These are phyloP conservation scores for Hucho hucho DNA, from an alignment of 2,113 vertebrate genomes.

Conservation along the genomic window DNA sequence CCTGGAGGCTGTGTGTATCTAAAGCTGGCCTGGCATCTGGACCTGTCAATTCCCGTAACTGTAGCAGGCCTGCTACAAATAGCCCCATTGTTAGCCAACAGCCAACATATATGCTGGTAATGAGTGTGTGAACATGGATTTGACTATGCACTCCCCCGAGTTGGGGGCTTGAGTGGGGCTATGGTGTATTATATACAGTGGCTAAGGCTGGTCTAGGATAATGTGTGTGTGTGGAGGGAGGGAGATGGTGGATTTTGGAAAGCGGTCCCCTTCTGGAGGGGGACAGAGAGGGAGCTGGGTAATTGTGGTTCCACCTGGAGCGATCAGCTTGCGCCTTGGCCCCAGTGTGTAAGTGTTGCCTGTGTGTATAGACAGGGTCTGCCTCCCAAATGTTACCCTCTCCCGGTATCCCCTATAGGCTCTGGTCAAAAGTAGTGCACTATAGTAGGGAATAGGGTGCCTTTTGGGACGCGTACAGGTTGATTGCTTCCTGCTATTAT, in stretches of 20 bases:
- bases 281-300: conserved; percentile 17
- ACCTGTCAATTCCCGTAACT: conserved; percentile 64
- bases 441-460: background rate
- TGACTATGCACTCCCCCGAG: conserved; percentile 33
- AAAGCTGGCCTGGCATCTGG: conserved; percentile 66
- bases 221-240: background rate
- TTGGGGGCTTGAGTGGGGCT: background rate
- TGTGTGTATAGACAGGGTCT: conserved; percentile 7
- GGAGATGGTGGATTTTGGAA: background rate
- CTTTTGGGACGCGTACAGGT: background rate
- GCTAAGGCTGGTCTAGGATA: conserved; percentile 3
- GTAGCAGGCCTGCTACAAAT: conserved; percentile 43
- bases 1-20: conserved; percentile 23
- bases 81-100: conserved; percentile 40
- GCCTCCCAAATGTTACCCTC: background rate
- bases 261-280: background rate
- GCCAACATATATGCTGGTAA: conserved; percentile 57
- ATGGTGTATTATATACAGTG: background rate
- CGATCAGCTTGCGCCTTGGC: conserved; percentile 13
- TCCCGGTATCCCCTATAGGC: background rate
- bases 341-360: conserved; percentile 33
- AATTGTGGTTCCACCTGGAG: conserved; percentile 54
- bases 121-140: conserved; percentile 54
- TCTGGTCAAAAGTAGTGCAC: background rate
- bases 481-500: conserved; percentile 48